These are phyloP conservation scores for Tanypteryx hageni DNA, from an alignment of 2,888 invertebrate genomes.

Conservation along the genomic window DNA sequence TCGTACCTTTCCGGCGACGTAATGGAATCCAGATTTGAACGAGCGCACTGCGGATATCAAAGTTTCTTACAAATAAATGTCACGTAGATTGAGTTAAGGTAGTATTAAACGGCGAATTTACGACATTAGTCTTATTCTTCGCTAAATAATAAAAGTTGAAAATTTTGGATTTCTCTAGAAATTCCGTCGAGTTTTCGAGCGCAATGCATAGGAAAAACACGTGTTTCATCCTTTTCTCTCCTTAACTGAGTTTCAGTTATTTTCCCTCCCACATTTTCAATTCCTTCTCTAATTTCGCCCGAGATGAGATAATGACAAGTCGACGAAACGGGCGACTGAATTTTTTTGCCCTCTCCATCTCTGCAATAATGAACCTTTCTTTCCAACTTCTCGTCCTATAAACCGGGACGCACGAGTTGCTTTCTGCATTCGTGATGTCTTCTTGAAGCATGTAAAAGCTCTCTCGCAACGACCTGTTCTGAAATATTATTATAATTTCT, in stretches of 20 bases:
- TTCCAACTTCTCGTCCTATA: not conserved
- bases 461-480: not conserved
- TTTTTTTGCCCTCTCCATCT: not conserved
- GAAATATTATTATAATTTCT: not conserved
- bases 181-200: not conserved
- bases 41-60: conserved; percentile 42
- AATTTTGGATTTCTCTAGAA: not conserved
- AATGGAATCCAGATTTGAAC: conserved; percentile 39
- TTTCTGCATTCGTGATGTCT: not conserved
- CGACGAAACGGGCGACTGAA: not conserved
- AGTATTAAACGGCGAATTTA: not conserved
- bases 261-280: not conserved
- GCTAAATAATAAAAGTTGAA: not conserved
- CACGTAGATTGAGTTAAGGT: conserved; percentile 2
- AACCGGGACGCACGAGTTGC: not conserved
- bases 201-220: not conserved
- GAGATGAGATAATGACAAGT: not conserved
- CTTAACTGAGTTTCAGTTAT: not conserved
- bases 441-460: conserved; percentile 17
- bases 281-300: not conserved
- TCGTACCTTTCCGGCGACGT: conserved; percentile 5
- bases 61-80: conserved; percentile 6
- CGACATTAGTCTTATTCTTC: not conserved
- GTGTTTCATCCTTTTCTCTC: not conserved
- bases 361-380: not conserved